A percentile compares a stretch with the other conserved stretches of the same genome.
phyloP scores from a whole-genome alignment of 2,888 invertebrate species.

The Polydrusus cervinus region DNA sequence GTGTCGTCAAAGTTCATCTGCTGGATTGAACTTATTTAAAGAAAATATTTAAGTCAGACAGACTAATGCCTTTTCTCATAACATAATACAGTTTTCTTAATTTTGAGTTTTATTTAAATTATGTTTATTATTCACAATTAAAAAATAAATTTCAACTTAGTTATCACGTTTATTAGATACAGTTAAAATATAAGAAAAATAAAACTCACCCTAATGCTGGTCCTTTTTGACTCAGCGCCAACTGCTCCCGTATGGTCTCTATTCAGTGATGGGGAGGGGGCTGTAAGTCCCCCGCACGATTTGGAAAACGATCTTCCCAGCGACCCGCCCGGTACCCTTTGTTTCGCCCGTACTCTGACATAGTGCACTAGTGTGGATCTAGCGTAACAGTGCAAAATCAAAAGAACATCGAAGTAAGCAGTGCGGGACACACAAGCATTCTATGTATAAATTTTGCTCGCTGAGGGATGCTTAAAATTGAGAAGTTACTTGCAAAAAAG shows the following conservation, averaged over 20 bases:
- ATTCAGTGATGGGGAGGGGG: conserved; percentile 45
- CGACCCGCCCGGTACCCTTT: conserved; percentile 78
- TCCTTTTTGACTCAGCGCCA: conserved; percentile 67
- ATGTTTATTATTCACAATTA: too few relatives aligned
- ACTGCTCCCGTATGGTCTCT: conserved; percentile 70
- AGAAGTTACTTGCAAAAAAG: neutral
- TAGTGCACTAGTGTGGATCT: conserved; percentile 74
- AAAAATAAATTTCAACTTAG: too few relatives aligned
- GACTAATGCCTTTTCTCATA: too few relatives aligned
- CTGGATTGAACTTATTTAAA: too few relatives aligned
- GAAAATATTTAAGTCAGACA: too few relatives aligned
- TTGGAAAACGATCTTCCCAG: conserved; percentile 79
- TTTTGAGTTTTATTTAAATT: too few relatives aligned
- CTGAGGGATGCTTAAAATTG: conserved; percentile 17
- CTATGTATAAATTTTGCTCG: conserved; percentile 62
- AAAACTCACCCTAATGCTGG: conserved; percentile 59
- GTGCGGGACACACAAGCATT: conserved; percentile 67
- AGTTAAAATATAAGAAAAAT: neutral
- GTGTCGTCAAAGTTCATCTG: too few relatives aligned
- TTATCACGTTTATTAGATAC: too few relatives aligned
- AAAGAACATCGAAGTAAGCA: conserved; percentile 64
- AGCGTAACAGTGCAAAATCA: conserved; percentile 67
- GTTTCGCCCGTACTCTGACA: conserved; percentile 77
- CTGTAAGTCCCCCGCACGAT: conserved; percentile 76
- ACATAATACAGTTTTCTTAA: too few relatives aligned